Evolutionary conservation across 2,113 vertebrate species (phyloP), one percentile per base, ranked within the genome.

Genomic region (Diadophis punctatus): DNA sequence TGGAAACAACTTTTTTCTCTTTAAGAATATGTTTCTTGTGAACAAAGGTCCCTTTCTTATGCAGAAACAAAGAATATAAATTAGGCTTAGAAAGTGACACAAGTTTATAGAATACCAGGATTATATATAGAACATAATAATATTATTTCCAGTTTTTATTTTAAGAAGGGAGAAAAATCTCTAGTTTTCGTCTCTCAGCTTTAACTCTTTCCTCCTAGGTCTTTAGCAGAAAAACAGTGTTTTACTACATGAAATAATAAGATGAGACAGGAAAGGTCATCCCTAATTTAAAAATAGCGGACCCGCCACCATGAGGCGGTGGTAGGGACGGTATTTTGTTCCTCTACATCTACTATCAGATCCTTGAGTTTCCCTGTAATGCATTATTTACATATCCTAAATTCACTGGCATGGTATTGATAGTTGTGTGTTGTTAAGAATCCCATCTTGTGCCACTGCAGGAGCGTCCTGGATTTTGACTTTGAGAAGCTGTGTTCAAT

Each of bases 401-500:
- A 39, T 53, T 3, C 6, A 27, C 4, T 34, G 51, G 53, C 34
- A 23, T 34, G 1, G 27, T 58, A 18, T 86, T 91, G 39, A 43
- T 0, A 10, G 0, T 0, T 12, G 30, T 3, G 10, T 39, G 34
- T 52, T 39, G 34, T 30, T 92, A 51, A 92, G 25, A 18, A 20
- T 2, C 9, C 12, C 11, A 30, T 43, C 56, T 85, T 46, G 53
- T 87, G n/a, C 63, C 91, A 30, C 94, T 30, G 80, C 91, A 99
- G 99, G 98, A 99, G 99, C 11, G 98, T 99, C 91, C 95, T 99
- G 96, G 99, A 99, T 95, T 99, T 99, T 0, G 99, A 99, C 95
- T 99, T 99, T 55, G 99, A 99, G 97, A 99, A 99, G 95, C 98
- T 99, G 51, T 99, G 99, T 94, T 99, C 99, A 63, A 98, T 99